Evolutionary conservation across 2,113 vertebrate species (phyloP).

Genomic region (Pollimyrus isidori): DNA sequence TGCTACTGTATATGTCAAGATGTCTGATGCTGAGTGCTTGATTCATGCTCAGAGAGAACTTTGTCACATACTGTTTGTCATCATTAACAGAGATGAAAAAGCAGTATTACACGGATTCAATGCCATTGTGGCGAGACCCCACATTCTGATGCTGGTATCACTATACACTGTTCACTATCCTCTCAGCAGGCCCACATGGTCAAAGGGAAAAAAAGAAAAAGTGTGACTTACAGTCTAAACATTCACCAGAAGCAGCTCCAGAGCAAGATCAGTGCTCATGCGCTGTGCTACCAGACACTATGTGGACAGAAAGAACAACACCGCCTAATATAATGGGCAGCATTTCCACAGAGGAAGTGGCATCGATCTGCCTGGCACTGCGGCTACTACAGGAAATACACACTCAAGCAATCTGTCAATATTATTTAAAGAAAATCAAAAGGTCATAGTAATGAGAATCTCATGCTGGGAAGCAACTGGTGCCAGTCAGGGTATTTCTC

Average conservation of each 20-base stretch:
- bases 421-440: neutral
- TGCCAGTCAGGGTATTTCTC: neutral
- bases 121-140: neutral
- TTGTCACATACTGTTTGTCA: neutral
- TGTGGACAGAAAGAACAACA: neutral
- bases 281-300: neutral
- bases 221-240: neutral
- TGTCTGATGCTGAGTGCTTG: neutral
- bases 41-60: neutral
- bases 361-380: neutral
- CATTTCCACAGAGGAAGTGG: neutral
- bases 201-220: neutral
- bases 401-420: neutral
- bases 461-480: neutral
- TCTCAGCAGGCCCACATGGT: conserved; percentile 3
- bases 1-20: neutral
- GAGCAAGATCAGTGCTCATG: neutral
- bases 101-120: neutral
- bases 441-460: neutral
- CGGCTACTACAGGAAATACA: neutral
- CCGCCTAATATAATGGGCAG: neutral
- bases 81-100: neutral
- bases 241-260: neutral
- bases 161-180: neutral
- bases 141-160: neutral